Evolutionary conservation across 2,113 vertebrate species (phyloP).

Genomic region (Callocephalon fimbriatum): DNA sequence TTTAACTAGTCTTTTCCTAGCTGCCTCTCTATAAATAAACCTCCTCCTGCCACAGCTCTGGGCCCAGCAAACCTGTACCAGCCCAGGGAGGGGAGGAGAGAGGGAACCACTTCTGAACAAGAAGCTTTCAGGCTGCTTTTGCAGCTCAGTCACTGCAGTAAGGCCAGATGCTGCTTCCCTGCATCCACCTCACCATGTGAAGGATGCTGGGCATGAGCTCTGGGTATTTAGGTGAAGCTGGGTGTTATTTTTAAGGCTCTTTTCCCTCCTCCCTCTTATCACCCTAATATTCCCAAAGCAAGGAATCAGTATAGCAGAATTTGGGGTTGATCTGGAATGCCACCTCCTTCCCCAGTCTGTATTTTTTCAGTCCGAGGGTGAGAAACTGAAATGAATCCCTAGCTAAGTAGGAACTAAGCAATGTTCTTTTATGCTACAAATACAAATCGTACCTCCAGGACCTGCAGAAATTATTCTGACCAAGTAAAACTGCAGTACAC

Average conservation of each 20-base stretch:
- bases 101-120: neutral
- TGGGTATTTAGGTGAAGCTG: neutral
- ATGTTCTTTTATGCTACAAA: neutral
- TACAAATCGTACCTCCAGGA: neutral
- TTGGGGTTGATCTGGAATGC: neutral
- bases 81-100: neutral
- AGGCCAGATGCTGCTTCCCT: neutral
- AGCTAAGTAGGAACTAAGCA: neutral
- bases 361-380: neutral
- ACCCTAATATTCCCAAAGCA: neutral
- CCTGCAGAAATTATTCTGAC: neutral
- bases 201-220: neutral
- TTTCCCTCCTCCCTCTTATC: neutral
- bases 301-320: neutral
- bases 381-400: neutral
- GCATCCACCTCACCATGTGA: accelerated
- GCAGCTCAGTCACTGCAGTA: neutral
- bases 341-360: neutral
- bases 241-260: neutral
- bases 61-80: neutral
- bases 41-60: neutral
- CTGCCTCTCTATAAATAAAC: neutral
- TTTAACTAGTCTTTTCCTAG: neutral
- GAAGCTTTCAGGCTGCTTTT: neutral
- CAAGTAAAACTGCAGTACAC: neutral